Evolutionary conservation across 2,797 vertebrate genomes (phyloP).

Genomic region (Orestias chungarensis): DNA sequence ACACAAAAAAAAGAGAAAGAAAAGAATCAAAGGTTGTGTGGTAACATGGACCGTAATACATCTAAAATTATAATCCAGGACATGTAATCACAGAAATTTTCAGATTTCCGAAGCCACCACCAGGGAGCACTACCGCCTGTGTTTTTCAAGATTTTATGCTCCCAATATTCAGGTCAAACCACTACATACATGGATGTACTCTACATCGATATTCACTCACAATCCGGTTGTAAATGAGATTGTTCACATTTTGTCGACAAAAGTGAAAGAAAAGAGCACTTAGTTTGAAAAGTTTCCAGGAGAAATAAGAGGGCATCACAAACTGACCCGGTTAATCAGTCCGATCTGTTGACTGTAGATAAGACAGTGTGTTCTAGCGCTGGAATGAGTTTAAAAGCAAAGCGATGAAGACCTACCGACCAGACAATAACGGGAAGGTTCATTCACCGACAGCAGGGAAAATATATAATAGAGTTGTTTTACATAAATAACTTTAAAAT

Average conservation of each 20-base stretch:
- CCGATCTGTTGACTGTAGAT: constrained; percentile 61
- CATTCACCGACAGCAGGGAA: background rate
- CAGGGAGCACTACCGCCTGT: constrained; percentile 3
- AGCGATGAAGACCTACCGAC: constrained; percentile 32
- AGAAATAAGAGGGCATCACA: constrained; percentile 5
- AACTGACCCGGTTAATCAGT: constrained; percentile 15
- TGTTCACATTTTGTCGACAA: background rate
- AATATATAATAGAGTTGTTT: background rate
- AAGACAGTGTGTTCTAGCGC: constrained; percentile 29
- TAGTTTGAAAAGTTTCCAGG: constrained; percentile 3
- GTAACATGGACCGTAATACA: background rate
- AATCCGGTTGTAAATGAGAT: background rate
- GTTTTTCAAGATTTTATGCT: background rate
- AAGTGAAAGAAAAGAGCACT: background rate
- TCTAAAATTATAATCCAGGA: background rate
- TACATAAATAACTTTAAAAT: too few species aligned
- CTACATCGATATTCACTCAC: background rate
- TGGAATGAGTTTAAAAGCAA: constrained; percentile 53
- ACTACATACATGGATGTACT: background rate
- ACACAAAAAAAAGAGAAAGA: background rate
- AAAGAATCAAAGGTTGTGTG: constrained; percentile 1
- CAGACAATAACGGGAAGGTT: background rate
- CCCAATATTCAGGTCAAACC: background rate
- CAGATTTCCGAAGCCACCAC: constrained; percentile 1
- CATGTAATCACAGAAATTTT: background rate